A percentile compares a stretch with the other conserved stretches of the same genome.
Evolutionary conservation across 1,140 invertebrate species (phyloP).

Genomic region (Drosophila quadrilineata): DNA sequence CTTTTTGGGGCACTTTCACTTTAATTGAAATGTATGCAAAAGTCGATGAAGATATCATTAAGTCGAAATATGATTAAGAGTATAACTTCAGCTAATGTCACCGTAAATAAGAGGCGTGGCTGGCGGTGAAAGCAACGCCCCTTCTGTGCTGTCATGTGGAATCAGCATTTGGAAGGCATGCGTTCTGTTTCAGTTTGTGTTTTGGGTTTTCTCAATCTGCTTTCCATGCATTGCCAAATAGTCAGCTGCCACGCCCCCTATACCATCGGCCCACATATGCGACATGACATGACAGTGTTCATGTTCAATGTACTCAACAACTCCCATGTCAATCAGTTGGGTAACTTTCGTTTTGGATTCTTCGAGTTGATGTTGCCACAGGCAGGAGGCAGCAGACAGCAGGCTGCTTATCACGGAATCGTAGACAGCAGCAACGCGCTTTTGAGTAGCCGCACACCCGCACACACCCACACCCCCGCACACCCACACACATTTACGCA

Average conservation of each 20-base stretch:
- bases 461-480: constrained; percentile 1
- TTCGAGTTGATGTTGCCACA: constrained; percentile 7
- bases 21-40: too few relatives aligned
- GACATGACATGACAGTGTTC: background rate
- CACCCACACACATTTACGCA: constrained; percentile 62
- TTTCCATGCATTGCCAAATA: constrained; percentile 16
- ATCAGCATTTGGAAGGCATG: constrained; percentile 12
- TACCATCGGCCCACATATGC: too few relatives aligned
- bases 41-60: too few relatives aligned
- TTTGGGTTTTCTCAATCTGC: constrained; percentile 5
- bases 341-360: constrained; percentile 10
- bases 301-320: constrained; percentile 1
- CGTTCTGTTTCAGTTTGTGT: background rate
- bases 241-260: constrained; percentile 13
- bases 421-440: constrained; percentile 32
- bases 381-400: too few relatives aligned
- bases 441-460: constrained; percentile 21
- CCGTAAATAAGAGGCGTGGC: too few relatives aligned
- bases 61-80: too few relatives aligned
- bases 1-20: too few relatives aligned
- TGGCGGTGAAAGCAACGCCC: too few relatives aligned
- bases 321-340: constrained; percentile 37
- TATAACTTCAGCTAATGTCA: too few relatives aligned
- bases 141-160: constrained; percentile 1
- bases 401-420: constrained; percentile 21